phyloP scores from a whole-genome alignment of 2,113 vertebrate species.

The Theristicus caerulescens region DNA sequence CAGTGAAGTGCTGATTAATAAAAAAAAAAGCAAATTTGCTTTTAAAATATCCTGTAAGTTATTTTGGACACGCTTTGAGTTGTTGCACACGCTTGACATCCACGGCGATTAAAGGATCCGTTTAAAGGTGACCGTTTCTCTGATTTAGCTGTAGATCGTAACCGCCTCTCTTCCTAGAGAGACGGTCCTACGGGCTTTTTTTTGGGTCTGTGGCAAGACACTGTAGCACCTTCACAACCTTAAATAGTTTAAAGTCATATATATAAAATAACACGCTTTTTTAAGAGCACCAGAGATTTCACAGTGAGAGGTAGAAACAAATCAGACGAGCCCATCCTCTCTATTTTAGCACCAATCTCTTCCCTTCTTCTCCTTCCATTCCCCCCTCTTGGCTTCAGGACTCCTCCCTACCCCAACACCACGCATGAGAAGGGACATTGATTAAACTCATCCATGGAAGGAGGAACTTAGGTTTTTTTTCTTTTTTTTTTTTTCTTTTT shows the following conservation, averaged over 20 bases:
- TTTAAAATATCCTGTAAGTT: background rate
- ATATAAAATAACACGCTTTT: constrained; percentile 70
- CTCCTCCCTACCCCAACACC: background rate
- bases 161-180: constrained; percentile 27
- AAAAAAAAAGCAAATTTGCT: background rate
- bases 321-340: constrained; percentile 46
- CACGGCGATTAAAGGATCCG: constrained; percentile 53
- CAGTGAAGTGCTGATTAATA: constrained; percentile 41
- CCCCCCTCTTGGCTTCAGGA: background rate
- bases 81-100: background rate
- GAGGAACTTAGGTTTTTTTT: constrained; percentile 48
- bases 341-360: constrained; percentile 63
- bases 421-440: background rate
- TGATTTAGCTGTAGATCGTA: background rate
- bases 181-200: background rate
- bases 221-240: constrained; percentile 82
- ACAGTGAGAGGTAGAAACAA: constrained; percentile 85
- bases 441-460: constrained; percentile 19
- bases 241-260: constrained; percentile 81
- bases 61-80: background rate
- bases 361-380: constrained; percentile 35
- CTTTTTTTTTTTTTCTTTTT: constrained; percentile 46
- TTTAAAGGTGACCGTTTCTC: constrained; percentile 43
- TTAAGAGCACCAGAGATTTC: constrained; percentile 81
- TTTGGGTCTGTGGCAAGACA: constrained; percentile 64